Evolutionary conservation across 2,797 vertebrate species (phyloP).

Genomic region (Masticophis lateralis): DNA sequence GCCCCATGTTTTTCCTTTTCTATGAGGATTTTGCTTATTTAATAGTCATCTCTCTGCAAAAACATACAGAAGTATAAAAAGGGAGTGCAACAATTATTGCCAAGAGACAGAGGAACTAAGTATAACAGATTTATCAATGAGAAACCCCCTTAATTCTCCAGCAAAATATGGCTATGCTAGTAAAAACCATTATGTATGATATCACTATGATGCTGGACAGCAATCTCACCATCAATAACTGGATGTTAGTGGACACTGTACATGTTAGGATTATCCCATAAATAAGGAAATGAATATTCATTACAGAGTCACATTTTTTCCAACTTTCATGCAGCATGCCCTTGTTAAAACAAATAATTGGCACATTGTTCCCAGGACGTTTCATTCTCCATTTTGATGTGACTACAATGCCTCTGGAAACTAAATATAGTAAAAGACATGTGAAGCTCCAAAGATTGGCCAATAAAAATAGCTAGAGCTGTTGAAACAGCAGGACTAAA

Average conservation of each 20-base stretch:
- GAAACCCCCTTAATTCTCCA: background rate
- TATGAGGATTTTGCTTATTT: background rate
- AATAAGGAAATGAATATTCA: too few species aligned
- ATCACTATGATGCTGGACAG: background rate
- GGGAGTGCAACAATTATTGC: background rate
- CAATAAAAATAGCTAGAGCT: slow-evolving; percentile 22
- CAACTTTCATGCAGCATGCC: background rate
- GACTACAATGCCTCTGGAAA: background rate
- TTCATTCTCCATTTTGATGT: background rate
- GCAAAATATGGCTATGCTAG: background rate
- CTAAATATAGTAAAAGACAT: background rate
- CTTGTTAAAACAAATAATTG: background rate
- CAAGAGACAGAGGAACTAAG: too few species aligned
- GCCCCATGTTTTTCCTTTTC: background rate
- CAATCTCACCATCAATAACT: background rate
- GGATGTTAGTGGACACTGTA: background rate
- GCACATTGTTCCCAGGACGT: background rate
- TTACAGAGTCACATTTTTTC: background rate
- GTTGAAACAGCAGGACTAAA: slow-evolving; percentile 9
- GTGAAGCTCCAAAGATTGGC: background rate
- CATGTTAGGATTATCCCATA: background rate
- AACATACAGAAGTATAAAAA: background rate
- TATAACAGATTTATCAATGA: background rate
- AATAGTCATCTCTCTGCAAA: background rate
- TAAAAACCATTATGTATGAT: background rate